phyloP scores from a whole-genome alignment of 2,113 vertebrate genomes.

The Takifugu flavidus region DNA sequence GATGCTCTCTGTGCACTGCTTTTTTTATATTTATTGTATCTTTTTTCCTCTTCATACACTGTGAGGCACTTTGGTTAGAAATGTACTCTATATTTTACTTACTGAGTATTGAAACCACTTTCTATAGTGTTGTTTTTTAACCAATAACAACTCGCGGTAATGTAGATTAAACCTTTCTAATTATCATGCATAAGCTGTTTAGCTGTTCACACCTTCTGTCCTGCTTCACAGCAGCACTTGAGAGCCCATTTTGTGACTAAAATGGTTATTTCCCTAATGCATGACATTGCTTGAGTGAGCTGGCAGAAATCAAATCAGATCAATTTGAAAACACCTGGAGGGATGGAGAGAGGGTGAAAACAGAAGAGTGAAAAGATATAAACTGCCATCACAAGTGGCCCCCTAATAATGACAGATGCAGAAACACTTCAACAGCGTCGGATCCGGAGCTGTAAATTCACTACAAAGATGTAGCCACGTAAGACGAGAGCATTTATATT shows the following conservation, averaged over 20 bases:
- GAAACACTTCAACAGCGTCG: conserved; percentile 21
- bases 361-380: not conserved
- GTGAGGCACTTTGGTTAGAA: too few species aligned
- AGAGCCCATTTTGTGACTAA: conserved; percentile 18
- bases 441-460: conserved; percentile 22
- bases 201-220: too few species aligned
- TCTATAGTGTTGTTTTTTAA: too few species aligned
- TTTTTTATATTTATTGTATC: too few species aligned
- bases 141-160: too few species aligned
- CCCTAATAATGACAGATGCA: conserved; percentile 21
- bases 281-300: conserved; percentile 9
- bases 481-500: conserved; percentile 37
- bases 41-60: too few species aligned
- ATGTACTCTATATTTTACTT: too few species aligned
- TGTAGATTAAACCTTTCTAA: not conserved
- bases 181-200: not conserved
- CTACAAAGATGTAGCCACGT: conserved; percentile 16
- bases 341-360: conserved; percentile 8
- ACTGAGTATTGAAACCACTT: too few species aligned
- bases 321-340: conserved; percentile 27
- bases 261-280: conserved; percentile 41
- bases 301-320: conserved; percentile 28
- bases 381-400: conserved; percentile 9
- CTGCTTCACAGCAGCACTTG: too few species aligned
- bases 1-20: too few species aligned